phyloP scores from a whole-genome alignment of 1,140 invertebrate species.

The Trichonephila clavata region DNA sequence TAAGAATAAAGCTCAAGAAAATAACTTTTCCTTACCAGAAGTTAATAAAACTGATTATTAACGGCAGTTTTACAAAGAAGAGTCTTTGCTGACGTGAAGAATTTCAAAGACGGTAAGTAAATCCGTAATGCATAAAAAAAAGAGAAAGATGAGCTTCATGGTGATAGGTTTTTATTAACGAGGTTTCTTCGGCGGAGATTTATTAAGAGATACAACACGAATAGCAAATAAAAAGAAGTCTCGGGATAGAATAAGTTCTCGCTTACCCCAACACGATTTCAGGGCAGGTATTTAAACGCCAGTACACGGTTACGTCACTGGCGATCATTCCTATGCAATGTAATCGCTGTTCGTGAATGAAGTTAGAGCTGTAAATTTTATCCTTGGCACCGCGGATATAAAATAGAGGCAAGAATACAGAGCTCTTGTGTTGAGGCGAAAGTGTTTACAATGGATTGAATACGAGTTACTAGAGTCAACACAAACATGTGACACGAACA shows the following conservation, averaged over 20 bases:
- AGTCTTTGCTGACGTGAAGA: too few species aligned
- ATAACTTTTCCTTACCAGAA: too few species aligned
- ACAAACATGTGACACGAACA: background rate
- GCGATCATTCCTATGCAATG: slow-evolving; percentile 42
- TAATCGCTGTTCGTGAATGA: slow-evolving; percentile 29
- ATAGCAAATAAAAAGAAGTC: background rate
- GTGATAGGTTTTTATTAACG: too few species aligned
- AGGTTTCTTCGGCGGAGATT: background rate
- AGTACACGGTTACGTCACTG: slow-evolving; percentile 47
- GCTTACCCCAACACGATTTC: background rate
- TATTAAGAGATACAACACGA: background rate
- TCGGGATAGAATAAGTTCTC: background rate
- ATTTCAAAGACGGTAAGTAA: too few species aligned
- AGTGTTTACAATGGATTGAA: slow-evolving; percentile 34
- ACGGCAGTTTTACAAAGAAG: too few species aligned
- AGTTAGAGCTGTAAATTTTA: slow-evolving; percentile 34
- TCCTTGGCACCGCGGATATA: slow-evolving; percentile 24
- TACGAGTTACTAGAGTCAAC: slow-evolving; percentile 37
- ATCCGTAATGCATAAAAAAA: too few species aligned
- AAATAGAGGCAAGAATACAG: slow-evolving; percentile 34
- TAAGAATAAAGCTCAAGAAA: too few species aligned
- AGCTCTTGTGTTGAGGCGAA: background rate
- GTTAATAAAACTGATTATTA: too few species aligned
- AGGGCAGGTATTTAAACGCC: slow-evolving; percentile 40
- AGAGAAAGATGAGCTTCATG: too few species aligned